Conservation (phyloP, 92 coral and sea anemone genomes). For the Paramuricea clavata region DNA sequence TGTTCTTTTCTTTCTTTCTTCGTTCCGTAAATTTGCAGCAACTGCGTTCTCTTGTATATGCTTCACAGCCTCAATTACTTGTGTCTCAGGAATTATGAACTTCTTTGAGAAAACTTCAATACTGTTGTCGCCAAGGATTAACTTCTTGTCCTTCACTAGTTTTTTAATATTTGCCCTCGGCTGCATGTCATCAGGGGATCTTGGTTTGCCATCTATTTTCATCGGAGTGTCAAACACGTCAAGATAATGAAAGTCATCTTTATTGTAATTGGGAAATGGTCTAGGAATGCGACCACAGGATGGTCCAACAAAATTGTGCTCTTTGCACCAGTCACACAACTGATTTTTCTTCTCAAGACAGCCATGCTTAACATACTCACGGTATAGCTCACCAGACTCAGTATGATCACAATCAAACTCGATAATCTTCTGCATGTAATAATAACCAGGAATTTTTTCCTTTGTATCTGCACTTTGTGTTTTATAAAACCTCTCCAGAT, state of each 20-base stretch:
- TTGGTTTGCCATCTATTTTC: constrained; percentile 14
- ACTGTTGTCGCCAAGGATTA: constrained; percentile 12
- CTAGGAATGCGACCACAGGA: constrained; percentile 26
- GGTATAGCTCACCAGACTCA: constrained; percentile 16
- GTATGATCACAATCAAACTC: constrained; percentile 20
- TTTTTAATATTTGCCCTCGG: constrained; percentile 24
- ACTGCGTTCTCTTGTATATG: constrained; percentile 5
- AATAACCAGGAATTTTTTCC: constrained; percentile 18
- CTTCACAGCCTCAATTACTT: constrained; percentile 38
- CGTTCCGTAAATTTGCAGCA: constrained; percentile 26
- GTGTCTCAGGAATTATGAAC: constrained; percentile 33
- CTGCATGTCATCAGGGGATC: constrained; percentile 6
- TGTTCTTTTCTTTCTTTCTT: too few species aligned
- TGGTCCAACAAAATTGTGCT: constrained; percentile 17
- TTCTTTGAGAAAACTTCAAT: constrained; percentile 7
- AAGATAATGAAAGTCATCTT: constrained; percentile 7
- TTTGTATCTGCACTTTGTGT: constrained; percentile 3
- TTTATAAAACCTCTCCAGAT: constrained; percentile 10
- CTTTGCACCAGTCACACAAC: constrained; percentile 23
- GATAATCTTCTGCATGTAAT: constrained; percentile 19
- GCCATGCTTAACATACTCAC: not conserved
- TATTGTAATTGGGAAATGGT: constrained; percentile 20
- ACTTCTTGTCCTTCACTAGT: not conserved
- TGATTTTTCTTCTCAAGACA: constrained; percentile 2
- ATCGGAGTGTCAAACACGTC: not conserved